phyloP scores from a whole-genome alignment of 2,888 invertebrate genomes.

The Gnatocerus cornutus region DNA sequence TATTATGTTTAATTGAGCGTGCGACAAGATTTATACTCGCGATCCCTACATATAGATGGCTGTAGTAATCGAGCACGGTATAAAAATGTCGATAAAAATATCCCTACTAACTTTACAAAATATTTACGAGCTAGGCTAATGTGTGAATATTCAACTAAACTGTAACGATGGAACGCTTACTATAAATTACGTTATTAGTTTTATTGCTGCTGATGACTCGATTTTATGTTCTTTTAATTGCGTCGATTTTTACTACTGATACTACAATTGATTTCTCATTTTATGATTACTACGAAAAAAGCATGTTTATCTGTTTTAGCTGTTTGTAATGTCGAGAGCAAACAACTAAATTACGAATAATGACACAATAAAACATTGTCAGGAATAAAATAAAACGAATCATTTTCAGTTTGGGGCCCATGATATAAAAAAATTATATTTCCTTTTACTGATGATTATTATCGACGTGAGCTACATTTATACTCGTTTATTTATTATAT shows the following conservation, averaged over 20 bases:
- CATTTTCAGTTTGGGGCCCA: too few species aligned
- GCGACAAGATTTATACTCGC: conserved; percentile 68
- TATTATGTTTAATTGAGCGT: conserved; percentile 70
- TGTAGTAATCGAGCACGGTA: conserved; percentile 56
- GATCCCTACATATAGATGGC: conserved; percentile 55
- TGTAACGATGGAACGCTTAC: conserved; percentile 18
- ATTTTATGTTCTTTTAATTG: conserved; percentile 50
- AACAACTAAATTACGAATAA: too few species aligned
- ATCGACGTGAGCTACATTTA: too few species aligned
- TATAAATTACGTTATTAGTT: conserved; percentile 44
- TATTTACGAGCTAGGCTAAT: conserved; percentile 48
- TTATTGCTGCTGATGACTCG: conserved; percentile 39
- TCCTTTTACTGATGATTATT: too few species aligned
- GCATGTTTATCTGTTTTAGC: background rate
- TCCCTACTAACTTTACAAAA: conserved; percentile 37
- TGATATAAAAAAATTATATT: too few species aligned
- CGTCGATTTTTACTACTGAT: conserved; percentile 37
- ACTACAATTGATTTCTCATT: conserved; percentile 6
- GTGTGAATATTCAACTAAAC: conserved; percentile 49
- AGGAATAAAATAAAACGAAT: too few species aligned
- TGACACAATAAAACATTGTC: too few species aligned
- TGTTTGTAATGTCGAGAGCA: background rate
- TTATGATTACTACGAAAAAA: conserved; percentile 7
- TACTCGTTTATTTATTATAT: too few species aligned
- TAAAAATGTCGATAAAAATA: conserved; percentile 58